phyloP scores from a whole-genome alignment of 2,797 vertebrate species.

The Novumbra hubbsi region DNA sequence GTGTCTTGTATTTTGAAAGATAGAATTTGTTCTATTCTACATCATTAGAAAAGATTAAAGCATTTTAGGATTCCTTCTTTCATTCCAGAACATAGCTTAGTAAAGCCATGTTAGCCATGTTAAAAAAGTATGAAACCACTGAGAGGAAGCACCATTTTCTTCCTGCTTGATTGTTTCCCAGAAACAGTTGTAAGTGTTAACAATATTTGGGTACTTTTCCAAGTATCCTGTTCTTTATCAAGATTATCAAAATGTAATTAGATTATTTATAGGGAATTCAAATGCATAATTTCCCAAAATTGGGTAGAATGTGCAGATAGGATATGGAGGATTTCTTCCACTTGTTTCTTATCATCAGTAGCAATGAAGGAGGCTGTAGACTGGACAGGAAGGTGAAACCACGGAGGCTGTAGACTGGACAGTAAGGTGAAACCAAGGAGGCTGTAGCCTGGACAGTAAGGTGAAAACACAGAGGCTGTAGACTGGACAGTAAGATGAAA shows the following conservation, averaged over 20 bases:
- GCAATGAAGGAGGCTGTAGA: not conserved
- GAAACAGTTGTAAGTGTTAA: not conserved
- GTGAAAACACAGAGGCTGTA: not conserved
- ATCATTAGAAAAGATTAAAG: not conserved
- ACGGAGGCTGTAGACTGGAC: not conserved
- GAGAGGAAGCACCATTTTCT: not conserved
- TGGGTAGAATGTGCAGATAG: conserved; percentile 11
- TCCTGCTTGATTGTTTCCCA: not conserved
- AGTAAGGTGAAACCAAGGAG: too few relatives aligned
- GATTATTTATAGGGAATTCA: not conserved
- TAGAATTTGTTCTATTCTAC: not conserved
- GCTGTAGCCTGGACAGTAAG: not conserved
- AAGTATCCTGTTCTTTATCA: not conserved
- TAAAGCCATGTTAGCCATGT: not conserved
- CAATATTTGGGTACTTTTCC: not conserved
- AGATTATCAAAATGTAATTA: too few relatives aligned
- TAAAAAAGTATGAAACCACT: not conserved
- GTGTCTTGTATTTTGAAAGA: not conserved
- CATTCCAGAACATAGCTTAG: not conserved
- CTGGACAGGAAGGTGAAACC: conserved; percentile 9
- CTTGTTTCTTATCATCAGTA: not conserved
- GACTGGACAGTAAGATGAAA: conserved; percentile 7
- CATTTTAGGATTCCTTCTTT: not conserved
- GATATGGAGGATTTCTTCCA: conserved; percentile 18
- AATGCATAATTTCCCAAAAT: not conserved